A percentile compares a stretch with the other conserved stretches of the same genome.
Evolutionary conservation across 2,113 vertebrate genomes (phyloP).

Genomic region (Saccopteryx bilineata): DNA sequence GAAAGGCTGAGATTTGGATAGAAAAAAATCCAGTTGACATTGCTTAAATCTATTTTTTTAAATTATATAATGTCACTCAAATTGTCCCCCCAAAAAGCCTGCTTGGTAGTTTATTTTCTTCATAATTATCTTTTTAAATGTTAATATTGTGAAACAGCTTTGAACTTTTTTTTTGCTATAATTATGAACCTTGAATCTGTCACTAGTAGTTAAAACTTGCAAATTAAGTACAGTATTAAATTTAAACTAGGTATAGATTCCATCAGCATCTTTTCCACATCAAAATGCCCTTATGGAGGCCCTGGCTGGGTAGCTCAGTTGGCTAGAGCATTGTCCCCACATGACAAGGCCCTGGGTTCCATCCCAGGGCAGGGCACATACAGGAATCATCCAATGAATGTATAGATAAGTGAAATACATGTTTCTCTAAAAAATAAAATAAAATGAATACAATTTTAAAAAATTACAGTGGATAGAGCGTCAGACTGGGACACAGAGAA

Average conservation of each 20-base stretch:
- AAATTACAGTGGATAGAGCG: too few relatives aligned
- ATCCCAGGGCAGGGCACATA: too few relatives aligned
- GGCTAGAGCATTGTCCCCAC: too few relatives aligned
- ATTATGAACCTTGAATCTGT: constrained; percentile 35
- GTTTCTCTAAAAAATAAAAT: too few relatives aligned
- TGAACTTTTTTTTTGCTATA: constrained; percentile 42
- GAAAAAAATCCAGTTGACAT: constrained; percentile 13
- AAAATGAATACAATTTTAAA: too few relatives aligned
- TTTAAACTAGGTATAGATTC: constrained; percentile 18
- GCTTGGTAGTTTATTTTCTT: constrained; percentile 51
- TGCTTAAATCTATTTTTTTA: background rate
- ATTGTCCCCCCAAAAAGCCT: background rate
- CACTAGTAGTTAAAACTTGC: background rate
- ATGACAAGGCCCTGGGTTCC: too few relatives aligned
- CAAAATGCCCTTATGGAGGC: constrained; percentile 12
- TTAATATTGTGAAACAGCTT: constrained; percentile 54
- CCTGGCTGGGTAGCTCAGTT: too few relatives aligned
- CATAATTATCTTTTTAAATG: constrained; percentile 32
- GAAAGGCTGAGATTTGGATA: background rate
- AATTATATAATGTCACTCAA: background rate
- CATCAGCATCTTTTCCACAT: constrained; percentile 30
- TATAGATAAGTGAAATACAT: too few relatives aligned
- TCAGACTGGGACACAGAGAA: too few relatives aligned
- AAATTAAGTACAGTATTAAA: constrained; percentile 43
- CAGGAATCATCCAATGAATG: too few relatives aligned